Evolutionary conservation across 2,888 invertebrate genomes (phyloP).

Genomic region (Omphaloscelis lunosa): DNA sequence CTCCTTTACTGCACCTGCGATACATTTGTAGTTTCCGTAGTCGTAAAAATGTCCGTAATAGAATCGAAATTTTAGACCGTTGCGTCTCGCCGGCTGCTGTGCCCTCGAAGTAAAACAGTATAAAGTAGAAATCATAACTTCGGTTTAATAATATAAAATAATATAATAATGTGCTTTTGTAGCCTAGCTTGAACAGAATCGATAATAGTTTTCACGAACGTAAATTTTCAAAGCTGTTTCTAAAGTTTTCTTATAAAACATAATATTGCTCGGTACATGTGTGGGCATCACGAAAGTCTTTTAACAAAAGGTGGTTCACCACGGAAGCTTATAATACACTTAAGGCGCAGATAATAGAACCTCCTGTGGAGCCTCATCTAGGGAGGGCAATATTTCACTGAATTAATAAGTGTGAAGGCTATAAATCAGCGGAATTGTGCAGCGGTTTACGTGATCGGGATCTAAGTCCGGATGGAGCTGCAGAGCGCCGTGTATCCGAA

Average conservation of each 20-base stretch:
- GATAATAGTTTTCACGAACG: slow-evolving; percentile 4
- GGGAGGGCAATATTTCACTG: slow-evolving; percentile 61
- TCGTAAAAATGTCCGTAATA: slow-evolving; percentile 51
- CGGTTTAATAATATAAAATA: slow-evolving; percentile 24
- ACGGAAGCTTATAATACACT: slow-evolving; percentile 37
- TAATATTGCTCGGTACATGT: slow-evolving; percentile 39
- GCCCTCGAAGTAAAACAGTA: slow-evolving; percentile 24
- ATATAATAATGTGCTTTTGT: slow-evolving; percentile 24
- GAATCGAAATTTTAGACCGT: slow-evolving; percentile 47
- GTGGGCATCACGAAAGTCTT: slow-evolving; percentile 19
- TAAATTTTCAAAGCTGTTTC: slow-evolving; percentile 11
- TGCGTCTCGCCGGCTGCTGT: slow-evolving; percentile 25
- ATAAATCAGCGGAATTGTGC: slow-evolving; percentile 69
- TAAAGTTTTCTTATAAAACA: slow-evolving; percentile 15
- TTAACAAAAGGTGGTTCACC: slow-evolving; percentile 43
- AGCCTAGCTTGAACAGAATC: not conserved
- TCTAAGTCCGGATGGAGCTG: slow-evolving; percentile 30
- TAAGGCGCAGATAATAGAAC: slow-evolving; percentile 41
- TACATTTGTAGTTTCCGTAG: slow-evolving; percentile 43
- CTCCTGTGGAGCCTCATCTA: slow-evolving; percentile 46
- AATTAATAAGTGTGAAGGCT: slow-evolving; percentile 63
- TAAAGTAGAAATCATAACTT: slow-evolving; percentile 33
- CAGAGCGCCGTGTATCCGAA: slow-evolving; percentile 27
- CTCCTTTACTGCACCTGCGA: slow-evolving; percentile 51
- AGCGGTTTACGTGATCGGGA: slow-evolving; percentile 21